A percentile compares a stretch with the other conserved stretches of the same genome.
Evolutionary conservation across 2,797 vertebrate genomes (phyloP).

Genomic region (Centroberyx gerrardi): DNA sequence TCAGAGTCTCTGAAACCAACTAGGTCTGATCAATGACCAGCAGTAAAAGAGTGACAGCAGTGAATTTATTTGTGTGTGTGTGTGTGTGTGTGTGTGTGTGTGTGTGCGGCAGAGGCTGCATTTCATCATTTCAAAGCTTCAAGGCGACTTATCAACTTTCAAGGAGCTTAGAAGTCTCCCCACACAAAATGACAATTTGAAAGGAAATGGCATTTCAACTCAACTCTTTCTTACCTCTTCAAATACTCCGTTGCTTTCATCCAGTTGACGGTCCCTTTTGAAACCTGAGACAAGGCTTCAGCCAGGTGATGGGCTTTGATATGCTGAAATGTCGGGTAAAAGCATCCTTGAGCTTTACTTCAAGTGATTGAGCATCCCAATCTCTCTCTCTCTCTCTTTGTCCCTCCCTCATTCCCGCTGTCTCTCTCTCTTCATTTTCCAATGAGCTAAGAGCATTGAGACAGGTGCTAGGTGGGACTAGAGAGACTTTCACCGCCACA

Average conservation of each 20-base stretch:
- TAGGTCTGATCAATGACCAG: conserved; percentile 49
- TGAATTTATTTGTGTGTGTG: conserved; percentile 39
- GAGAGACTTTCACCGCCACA: background rate
- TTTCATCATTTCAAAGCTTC: conserved; percentile 56
- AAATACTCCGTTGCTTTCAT: conserved; percentile 63
- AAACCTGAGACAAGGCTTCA: conserved; percentile 58
- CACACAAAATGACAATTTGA: conserved; percentile 55
- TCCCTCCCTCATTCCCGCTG: no score
- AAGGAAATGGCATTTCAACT: conserved; percentile 56
- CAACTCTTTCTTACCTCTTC: conserved; percentile 52
- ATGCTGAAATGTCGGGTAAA: conserved; percentile 55
- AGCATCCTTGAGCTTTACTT: conserved; percentile 37
- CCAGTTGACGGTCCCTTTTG: conserved; percentile 63
- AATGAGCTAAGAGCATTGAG: conserved; percentile 1
- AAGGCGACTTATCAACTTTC: conserved; percentile 43
- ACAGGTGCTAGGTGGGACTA: background rate
- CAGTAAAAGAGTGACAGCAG: conserved; percentile 31
- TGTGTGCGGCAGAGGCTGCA: conserved; percentile 1
- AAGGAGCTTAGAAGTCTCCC: conserved; percentile 28
- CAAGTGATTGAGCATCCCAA: conserved; percentile 9
- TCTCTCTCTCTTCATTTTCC: conserved; percentile 8
- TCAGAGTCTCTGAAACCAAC: conserved; percentile 1
- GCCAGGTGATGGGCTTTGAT: conserved; percentile 70
- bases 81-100: conserved; percentile 23
- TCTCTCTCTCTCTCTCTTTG: background rate